Conservation (phyloP, 1,140 invertebrate species). For the Drosophila triauraria region DNA sequence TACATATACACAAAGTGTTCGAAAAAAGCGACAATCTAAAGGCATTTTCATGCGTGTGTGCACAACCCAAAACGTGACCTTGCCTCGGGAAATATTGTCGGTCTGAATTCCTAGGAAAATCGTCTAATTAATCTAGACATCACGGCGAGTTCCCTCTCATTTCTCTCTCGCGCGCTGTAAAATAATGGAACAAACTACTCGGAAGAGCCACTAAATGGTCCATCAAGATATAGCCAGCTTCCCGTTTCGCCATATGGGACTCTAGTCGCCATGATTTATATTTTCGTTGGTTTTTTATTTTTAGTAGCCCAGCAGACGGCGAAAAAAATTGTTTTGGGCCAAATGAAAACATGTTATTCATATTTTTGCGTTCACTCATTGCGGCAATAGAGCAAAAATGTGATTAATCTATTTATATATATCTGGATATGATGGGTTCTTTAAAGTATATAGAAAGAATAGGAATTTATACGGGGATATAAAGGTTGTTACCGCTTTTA, state of each 20-base stretch:
- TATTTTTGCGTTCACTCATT: slow-evolving; percentile 69
- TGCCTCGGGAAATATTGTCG: slow-evolving; percentile 31
- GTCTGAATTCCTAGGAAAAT: slow-evolving; percentile 26
- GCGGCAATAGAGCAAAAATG: slow-evolving; percentile 33
- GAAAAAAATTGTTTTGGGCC: slow-evolving; percentile 42
- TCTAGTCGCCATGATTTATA: slow-evolving; percentile 57
- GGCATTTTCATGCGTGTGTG: slow-evolving; percentile 35
- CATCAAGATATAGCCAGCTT: slow-evolving; percentile 24
- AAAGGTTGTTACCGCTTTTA: not conserved
- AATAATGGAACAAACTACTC: slow-evolving; percentile 32
- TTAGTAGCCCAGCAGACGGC: slow-evolving; percentile 37
- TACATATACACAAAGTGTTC: slow-evolving; percentile 23
- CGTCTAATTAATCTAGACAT: slow-evolving; percentile 37
- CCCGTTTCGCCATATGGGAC: slow-evolving; percentile 61
- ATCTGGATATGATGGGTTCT: not conserved
- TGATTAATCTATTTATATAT: slow-evolving; percentile 54
- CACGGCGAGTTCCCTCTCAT: not conserved
- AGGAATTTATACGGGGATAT: not conserved
- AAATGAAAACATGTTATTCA: slow-evolving; percentile 69
- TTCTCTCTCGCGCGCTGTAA: slow-evolving; percentile 14
- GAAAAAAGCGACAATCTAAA: slow-evolving; percentile 19
- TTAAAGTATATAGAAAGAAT: slow-evolving; percentile 12
- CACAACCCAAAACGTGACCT: slow-evolving; percentile 52
- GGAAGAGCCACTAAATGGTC: slow-evolving; percentile 11
- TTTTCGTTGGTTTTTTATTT: slow-evolving; percentile 66